Evolutionary conservation across 2,113 vertebrate genomes (phyloP).

Genomic region (Zosterops hypoxanthus): DNA sequence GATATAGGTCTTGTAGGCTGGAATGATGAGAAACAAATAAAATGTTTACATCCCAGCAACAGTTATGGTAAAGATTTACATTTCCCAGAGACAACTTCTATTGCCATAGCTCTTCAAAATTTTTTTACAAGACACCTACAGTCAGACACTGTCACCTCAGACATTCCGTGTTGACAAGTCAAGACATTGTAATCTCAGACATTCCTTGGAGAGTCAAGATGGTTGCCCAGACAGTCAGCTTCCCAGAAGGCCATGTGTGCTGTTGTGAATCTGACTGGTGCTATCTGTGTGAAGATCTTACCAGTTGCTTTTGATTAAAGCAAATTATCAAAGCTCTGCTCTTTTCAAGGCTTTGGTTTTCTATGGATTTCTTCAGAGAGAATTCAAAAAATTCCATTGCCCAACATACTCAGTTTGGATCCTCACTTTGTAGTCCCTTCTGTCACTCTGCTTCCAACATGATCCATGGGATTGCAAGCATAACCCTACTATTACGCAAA

Average conservation of each 20-base stretch:
- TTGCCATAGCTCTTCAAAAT: neutral
- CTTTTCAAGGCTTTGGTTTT: neutral
- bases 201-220: neutral
- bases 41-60: neutral
- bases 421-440: neutral
- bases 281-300: neutral
- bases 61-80: neutral
- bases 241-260: neutral
- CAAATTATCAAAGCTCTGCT: neutral
- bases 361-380: accelerated
- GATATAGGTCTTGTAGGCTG: neutral
- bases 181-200: neutral
- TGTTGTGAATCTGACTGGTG: neutral
- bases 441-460: neutral
- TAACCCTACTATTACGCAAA: accelerated
- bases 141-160: neutral
- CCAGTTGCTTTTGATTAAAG: neutral
- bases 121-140: neutral
- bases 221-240: accelerated
- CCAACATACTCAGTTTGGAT: accelerated
- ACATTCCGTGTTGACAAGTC: accelerated
- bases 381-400: neutral
- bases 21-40: neutral
- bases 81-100: neutral
- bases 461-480: neutral